Evolutionary conservation across 2,113 vertebrate genomes (phyloP).

Genomic region (Callorhinus ursinus): DNA sequence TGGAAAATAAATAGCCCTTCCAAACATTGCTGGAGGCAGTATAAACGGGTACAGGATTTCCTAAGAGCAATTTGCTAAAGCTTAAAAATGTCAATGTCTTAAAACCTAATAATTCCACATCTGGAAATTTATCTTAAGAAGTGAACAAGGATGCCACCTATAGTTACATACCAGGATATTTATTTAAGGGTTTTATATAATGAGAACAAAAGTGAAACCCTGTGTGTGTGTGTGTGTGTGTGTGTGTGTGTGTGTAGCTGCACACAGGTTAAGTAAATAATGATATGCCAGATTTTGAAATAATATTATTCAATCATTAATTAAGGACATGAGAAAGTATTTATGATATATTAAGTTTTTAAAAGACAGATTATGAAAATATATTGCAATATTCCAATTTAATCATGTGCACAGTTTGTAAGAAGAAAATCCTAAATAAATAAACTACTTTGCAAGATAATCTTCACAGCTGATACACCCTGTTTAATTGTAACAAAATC

Average conservation of each 20-base stretch:
- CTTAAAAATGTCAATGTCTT: not conserved
- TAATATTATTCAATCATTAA: not conserved
- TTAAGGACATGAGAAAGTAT: not conserved
- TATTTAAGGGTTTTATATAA: not conserved
- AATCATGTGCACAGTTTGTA: not conserved
- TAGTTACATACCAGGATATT: not conserved
- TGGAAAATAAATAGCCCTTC: not conserved
- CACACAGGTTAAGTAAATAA: not conserved
- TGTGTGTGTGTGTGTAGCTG: not conserved
- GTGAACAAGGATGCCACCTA: not conserved
- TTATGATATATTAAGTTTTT: not conserved
- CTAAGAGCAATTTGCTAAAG: not conserved
- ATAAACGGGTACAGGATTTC: not conserved
- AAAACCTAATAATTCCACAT: not conserved
- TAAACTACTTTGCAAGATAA: slow-evolving; percentile 11
- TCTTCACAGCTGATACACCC: not conserved
- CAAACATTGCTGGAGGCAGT: not conserved
- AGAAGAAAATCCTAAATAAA: slow-evolving; percentile 8
- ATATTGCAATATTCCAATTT: not conserved
- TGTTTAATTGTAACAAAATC: not conserved
- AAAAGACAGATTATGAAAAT: not conserved
- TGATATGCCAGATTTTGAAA: not conserved
- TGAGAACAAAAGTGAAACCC: not conserved
- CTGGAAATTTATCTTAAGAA: not conserved
- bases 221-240: not conserved